phyloP scores from a whole-genome alignment of 2,888 invertebrate species.

The Cantharis lateralis region DNA sequence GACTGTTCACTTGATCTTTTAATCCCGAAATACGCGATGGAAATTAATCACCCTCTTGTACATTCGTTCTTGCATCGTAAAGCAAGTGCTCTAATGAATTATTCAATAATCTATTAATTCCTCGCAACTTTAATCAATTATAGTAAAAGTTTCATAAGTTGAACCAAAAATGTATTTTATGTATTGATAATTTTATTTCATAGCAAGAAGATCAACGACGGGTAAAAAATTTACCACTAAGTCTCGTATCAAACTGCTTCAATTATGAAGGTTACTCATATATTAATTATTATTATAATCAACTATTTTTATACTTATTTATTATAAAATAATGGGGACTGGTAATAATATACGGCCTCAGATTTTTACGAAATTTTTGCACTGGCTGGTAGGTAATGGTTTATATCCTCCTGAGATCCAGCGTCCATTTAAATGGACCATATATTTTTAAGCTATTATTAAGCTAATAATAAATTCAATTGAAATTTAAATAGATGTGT shows the following conservation, averaged over 20 bases:
- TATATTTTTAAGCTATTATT: no score
- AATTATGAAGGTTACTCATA: background rate
- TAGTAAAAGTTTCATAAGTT: background rate
- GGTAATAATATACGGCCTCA: no score
- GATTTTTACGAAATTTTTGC: no score
- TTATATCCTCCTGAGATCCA: no score
- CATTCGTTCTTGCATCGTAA: constrained; percentile 46
- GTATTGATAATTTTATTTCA: background rate
- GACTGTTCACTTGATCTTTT: constrained; percentile 56
- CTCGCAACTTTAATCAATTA: constrained; percentile 46
- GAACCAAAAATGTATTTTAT: background rate
- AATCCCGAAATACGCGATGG: constrained; percentile 56
- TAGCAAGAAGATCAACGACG: background rate
- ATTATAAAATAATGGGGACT: no score
- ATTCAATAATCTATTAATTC: constrained; percentile 54
- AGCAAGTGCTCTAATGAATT: constrained; percentile 49
- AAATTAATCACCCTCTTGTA: constrained; percentile 55
- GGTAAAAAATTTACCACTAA: background rate
- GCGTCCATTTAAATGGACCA: no score
- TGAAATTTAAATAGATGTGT: no score
- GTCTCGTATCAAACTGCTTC: background rate
- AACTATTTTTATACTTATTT: no score
- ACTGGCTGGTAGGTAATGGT: no score
- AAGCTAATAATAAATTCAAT: no score
- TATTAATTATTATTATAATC: no score